Evolutionary conservation across 2,888 invertebrate species (phyloP).

Genomic region (Dolomedes plantarius): DNA sequence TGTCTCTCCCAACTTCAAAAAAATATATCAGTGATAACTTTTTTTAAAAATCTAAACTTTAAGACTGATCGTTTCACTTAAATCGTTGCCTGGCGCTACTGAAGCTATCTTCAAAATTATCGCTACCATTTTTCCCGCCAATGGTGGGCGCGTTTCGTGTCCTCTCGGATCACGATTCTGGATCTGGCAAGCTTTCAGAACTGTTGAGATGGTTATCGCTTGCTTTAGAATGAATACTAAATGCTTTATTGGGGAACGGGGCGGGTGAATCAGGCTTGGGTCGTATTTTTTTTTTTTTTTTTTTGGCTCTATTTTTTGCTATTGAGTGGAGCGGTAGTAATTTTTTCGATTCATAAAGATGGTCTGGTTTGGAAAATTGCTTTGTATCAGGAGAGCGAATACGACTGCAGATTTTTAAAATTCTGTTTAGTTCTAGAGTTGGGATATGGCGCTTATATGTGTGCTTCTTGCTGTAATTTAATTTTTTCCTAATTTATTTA

Average conservation of each 20-base stretch:
- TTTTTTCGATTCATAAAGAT: conserved; percentile 4
- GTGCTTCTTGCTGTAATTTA: too few relatives aligned
- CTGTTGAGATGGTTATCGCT: conserved; percentile 40
- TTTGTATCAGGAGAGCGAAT: background rate
- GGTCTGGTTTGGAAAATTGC: background rate
- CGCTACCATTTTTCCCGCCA: background rate
- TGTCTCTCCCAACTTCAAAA: too few relatives aligned
- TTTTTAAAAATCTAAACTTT: background rate
- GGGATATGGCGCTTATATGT: too few relatives aligned
- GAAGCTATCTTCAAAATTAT: background rate
- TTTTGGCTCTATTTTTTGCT: background rate
- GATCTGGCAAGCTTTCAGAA: conserved; percentile 25
- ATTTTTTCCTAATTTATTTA: too few relatives aligned
- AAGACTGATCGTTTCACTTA: background rate
- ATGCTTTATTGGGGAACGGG: conserved; percentile 4
- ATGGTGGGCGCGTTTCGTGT: background rate
- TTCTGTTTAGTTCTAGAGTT: background rate
- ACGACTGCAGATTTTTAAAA: background rate
- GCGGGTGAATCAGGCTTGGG: background rate
- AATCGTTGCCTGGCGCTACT: background rate
- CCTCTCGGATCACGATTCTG: background rate
- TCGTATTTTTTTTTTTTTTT: background rate
- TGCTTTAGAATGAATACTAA: conserved; percentile 44
- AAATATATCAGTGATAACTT: too few relatives aligned
- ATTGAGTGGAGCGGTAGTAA: background rate